Percentiles rank a stretch among this genome's conserved stretches.
These are phyloP conservation scores for Rattus norvegicus DNA, from an alignment of 2,113 vertebrate genomes.

Conservation along the genomic window GRCr8 NC_086027.1:91676001-91676500, in stretches of 20 bases:
- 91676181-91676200: neutral
- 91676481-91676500: neutral
- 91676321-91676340: neutral
- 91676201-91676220: neutral
- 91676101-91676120: neutral
- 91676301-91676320: neutral
- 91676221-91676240: neutral
- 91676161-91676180: neutral
- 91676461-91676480: neutral
- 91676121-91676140: neutral
- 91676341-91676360: too few relatives aligned
- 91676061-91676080: neutral
- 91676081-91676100: neutral
- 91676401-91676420: neutral
- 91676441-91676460: neutral
- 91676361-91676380: neutral
- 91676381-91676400: neutral
- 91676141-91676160: neutral
- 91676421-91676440: neutral
- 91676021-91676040: neutral
- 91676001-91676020: too few relatives aligned
- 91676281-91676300: neutral
- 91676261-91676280: neutral
- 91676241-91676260: neutral
- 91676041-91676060: neutral